Conservation (phyloP, 1,140 invertebrate genomes). For the Cheumatopsyche charites region DNA sequence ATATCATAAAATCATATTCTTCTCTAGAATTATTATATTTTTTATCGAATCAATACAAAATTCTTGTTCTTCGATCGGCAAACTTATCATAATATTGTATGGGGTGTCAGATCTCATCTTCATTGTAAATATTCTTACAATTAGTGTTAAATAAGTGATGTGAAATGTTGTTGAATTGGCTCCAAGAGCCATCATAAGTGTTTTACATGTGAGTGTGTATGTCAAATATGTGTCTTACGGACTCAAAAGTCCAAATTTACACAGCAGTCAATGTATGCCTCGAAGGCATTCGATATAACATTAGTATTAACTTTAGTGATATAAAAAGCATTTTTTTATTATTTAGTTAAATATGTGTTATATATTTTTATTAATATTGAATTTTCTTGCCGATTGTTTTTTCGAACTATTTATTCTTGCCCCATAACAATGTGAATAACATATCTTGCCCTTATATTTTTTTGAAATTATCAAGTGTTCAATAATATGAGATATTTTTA, state of each 20-base stretch:
- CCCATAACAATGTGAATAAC: too few relatives aligned
- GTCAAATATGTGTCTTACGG: constrained; percentile 44
- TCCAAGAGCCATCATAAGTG: neutral
- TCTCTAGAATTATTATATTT: too few relatives aligned
- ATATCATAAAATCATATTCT: too few relatives aligned
- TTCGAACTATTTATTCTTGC: too few relatives aligned
- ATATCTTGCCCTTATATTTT: too few relatives aligned
- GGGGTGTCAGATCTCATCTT: neutral
- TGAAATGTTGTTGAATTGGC: neutral
- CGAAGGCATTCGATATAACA: neutral
- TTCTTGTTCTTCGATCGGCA: too few relatives aligned
- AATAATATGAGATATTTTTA: too few relatives aligned
- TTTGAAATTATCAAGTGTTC: too few relatives aligned
- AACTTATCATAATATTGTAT: neutral
- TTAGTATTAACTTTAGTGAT: constrained; percentile 1
- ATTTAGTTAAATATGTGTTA: neutral
- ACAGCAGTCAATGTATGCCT: constrained; percentile 41
- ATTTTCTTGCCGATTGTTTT: too few relatives aligned
- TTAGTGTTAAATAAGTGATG: neutral
- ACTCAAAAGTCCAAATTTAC: constrained; percentile 36
- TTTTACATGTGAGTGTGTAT: constrained; percentile 8
- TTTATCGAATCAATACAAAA: too few relatives aligned
- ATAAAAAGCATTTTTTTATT: neutral
- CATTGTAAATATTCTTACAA: constrained; percentile 1
- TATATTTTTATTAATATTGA: neutral